Conservation (phyloP, 2,797 vertebrate genomes). For the Todus mexicanus region DNA sequence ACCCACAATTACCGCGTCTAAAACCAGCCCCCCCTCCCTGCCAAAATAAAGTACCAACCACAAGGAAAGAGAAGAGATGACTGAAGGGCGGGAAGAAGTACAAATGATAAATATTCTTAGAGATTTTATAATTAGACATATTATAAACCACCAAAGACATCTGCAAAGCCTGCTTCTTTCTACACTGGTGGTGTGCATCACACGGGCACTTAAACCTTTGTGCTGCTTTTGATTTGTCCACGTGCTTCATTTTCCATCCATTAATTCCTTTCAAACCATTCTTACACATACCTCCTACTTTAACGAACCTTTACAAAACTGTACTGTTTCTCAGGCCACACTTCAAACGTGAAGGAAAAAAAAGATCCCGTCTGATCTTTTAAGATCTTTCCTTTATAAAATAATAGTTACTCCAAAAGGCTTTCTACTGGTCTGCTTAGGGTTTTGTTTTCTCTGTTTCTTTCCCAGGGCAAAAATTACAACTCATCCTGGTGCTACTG, state of each 20-base stretch:
- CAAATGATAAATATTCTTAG: neutral
- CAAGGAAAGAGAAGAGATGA: neutral
- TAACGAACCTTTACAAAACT: neutral
- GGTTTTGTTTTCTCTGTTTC: slow-evolving; percentile 16
- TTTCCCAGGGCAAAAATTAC: slow-evolving; percentile 50
- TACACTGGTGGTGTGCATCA: neutral
- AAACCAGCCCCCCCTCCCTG: neutral
- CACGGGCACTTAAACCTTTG: neutral
- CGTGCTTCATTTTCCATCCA: neutral
- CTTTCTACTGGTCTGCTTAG: neutral
- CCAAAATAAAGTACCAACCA: neutral
- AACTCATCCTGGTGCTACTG: neutral
- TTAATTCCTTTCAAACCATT: neutral
- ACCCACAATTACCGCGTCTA: slow-evolving; percentile 4
- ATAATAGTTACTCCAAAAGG: neutral
- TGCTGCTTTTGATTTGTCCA: neutral
- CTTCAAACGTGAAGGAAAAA: neutral
- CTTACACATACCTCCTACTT: neutral
- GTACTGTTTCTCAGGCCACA: neutral
- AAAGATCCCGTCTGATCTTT: neutral
- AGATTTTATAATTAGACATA: neutral
- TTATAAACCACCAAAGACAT: neutral
- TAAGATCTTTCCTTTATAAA: neutral
- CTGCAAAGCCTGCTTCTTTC: neutral
- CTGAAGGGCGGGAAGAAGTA: neutral